Evolutionary conservation across 1,140 invertebrate species (phyloP).

Genomic region (Trachelipus rathkii): DNA sequence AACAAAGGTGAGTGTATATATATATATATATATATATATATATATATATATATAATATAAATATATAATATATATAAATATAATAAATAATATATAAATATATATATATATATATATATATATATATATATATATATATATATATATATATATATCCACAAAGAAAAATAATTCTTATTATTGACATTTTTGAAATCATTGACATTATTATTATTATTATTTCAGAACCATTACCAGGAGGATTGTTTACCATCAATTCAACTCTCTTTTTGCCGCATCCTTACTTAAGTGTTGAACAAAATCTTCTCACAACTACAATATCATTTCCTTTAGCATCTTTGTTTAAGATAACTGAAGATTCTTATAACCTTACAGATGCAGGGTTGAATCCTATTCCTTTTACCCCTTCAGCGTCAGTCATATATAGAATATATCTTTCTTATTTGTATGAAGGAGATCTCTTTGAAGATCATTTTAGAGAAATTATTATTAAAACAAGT

Average conservation of each 20-base stretch:
- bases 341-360: not conserved
- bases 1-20: not conserved
- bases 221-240: constrained; percentile 70
- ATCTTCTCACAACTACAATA: constrained; percentile 56
- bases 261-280: constrained; percentile 50
- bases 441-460: constrained; percentile 61
- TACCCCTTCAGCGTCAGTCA: constrained; percentile 36
- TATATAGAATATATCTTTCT: constrained; percentile 62
- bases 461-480: constrained; percentile 59
- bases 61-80: no score
- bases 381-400: not conserved
- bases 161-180: no score
- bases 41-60: no score
- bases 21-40: no score
- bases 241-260: constrained; percentile 55
- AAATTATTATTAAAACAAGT: constrained; percentile 60
- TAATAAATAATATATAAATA: no score
- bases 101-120: no score
- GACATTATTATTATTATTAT: constrained; percentile 9
- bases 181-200: no score
- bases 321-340: constrained; percentile 59
- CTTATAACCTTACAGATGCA: not conserved
- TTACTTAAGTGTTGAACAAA: constrained; percentile 57
- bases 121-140: no score
- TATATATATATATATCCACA: no score